These are phyloP conservation scores for Pseudolycoriella hygida DNA, from an alignment of 2,888 invertebrate species.

Conservation along the genomic window DNA sequence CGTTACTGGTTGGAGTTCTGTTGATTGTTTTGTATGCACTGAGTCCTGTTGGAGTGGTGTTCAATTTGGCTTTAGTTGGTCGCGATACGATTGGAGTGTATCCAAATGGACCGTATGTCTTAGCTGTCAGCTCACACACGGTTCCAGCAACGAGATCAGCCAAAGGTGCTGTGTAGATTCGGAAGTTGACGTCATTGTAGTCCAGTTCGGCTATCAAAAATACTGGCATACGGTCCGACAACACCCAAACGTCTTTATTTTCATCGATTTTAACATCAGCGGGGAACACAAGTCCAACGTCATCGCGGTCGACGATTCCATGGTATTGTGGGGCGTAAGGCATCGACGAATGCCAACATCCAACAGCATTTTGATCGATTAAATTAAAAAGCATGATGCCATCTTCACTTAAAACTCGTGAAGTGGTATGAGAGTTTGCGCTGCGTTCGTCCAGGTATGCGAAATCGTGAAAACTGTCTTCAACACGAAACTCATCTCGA, in stretches of 20 bases:
- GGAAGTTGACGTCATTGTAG: constrained; percentile 60
- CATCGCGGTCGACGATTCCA: constrained; percentile 55
- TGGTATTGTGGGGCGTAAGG: constrained; percentile 47
- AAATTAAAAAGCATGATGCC: constrained; percentile 62
- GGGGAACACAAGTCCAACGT: constrained; percentile 59
- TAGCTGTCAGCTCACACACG: constrained; percentile 40
- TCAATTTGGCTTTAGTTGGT: background rate
- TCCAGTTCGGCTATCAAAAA: constrained; percentile 51
- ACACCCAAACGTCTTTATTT: constrained; percentile 55
- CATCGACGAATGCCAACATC: constrained; percentile 59
- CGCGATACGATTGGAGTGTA: background rate
- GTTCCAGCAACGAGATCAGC: constrained; percentile 48
- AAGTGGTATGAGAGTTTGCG: constrained; percentile 47
- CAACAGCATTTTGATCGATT: constrained; percentile 64
- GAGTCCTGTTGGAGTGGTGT: background rate
- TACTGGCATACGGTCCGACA: constrained; percentile 68
- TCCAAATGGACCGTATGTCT: constrained; percentile 7
- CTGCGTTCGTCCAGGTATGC: constrained; percentile 43
- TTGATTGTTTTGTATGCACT: background rate
- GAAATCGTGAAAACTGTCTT: constrained; percentile 54
- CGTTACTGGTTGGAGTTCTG: background rate
- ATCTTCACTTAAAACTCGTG: constrained; percentile 54
- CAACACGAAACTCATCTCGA: constrained; percentile 46
- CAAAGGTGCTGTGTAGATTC: constrained; percentile 54
- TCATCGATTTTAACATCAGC: constrained; percentile 61